Evolutionary conservation across 2,797 vertebrate genomes (phyloP).

Genomic region (Falco berigora): DNA sequence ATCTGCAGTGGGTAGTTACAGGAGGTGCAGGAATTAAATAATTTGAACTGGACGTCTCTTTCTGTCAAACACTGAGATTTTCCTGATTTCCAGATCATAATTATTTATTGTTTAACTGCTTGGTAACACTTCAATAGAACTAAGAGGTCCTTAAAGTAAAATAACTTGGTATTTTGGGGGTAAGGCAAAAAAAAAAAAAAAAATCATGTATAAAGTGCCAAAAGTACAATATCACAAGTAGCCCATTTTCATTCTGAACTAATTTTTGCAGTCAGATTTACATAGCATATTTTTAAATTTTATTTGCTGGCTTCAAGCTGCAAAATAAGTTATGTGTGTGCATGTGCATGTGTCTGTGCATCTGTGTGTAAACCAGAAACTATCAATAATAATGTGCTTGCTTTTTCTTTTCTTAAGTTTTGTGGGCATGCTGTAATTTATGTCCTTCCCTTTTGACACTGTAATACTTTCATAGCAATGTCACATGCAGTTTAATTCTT

Average conservation of each 20-base stretch:
- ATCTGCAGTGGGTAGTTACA: not conserved
- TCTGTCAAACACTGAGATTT: not conserved
- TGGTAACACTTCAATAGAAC: not conserved
- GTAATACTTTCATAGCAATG: not conserved
- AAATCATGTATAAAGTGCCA: not conserved
- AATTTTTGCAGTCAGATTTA: not conserved
- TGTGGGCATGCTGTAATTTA: not conserved
- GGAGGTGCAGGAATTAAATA: not conserved
- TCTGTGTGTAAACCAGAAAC: not conserved
- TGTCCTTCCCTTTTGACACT: constrained; percentile 28
- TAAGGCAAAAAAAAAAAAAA: accelerated
- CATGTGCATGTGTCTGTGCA: not conserved
- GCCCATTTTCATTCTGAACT: not conserved
- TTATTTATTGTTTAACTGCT: not conserved
- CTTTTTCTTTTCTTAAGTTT: not conserved
- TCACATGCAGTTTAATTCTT: constrained; percentile 3
- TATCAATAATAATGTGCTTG: not conserved
- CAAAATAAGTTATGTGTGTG: not conserved
- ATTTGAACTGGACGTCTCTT: not conserved
- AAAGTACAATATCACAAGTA: not conserved
- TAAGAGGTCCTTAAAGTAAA: not conserved
- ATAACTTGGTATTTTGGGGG: accelerated
- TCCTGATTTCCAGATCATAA: not conserved
- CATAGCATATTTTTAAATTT: not conserved
- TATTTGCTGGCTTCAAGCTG: not conserved